Base-by-base conservation (phyloP, 2,797 vertebrate genomes). In the Protosalanx chinensis region DNA sequence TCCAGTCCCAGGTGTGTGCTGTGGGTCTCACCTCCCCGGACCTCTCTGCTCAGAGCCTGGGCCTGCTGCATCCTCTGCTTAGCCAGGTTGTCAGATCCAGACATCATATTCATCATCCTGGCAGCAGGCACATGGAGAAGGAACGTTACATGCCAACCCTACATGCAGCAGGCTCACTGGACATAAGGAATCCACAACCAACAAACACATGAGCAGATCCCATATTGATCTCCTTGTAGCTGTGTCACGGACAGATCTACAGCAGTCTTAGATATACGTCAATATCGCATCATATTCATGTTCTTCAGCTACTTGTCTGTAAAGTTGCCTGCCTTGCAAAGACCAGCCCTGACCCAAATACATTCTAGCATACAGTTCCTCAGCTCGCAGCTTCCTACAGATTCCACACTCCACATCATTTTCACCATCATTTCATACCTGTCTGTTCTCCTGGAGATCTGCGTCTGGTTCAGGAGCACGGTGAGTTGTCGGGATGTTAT, bases 1-100 rank as follows among this genome's bases (percentile, higher is more conserved):
- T 56, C 6, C 16, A 56, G 18, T 56, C 51, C 51, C 15, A 56
- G 51, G 51, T 56, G 51, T 49, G 46, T n/a, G 51, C 51, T 3
- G 58, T 27, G 3, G 59, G 0, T 64, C 88, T 86, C 85, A 96
- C 95, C 93, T 29, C 91, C 90, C 67, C 79, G 84, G 71, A 73
- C 88, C 0, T 92, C 92, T 68, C 57, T 88, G 67, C 89, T 87
- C 78, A 95, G 85, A 80, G 88, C 81, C 81, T 81, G 84, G 12
- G 85, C 92, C 71, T 91, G 90, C 77, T 89, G 68, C 82, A 93
- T 91, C 77, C 84, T 90, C 77, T 91, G 91, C 82, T 85, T 69
- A 1, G 74, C 79, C 49, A 86, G 3, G 15, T 88, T 83, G 58
- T 84, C 78, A 29, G 80, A 18, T 12, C 84, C 80, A 0, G 86